phyloP scores from a whole-genome alignment of 1,140 invertebrate genomes.

The Metopolophium dirhodum region DNA sequence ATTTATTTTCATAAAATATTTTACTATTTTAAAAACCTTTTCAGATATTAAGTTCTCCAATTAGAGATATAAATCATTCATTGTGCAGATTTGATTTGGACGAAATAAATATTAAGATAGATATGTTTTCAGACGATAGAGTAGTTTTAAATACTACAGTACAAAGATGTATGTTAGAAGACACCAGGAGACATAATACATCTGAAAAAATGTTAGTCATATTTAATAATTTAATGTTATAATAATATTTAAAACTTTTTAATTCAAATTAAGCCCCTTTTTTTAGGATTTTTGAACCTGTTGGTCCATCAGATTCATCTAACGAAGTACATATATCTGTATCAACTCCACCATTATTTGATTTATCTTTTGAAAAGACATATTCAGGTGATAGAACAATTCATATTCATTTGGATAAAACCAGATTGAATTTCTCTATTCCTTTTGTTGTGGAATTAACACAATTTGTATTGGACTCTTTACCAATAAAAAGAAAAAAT shows the following conservation, averaged over 20 bases:
- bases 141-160: conserved; percentile 76
- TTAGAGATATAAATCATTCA: conserved; percentile 75
- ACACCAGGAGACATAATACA: conserved; percentile 63
- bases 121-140: conserved; percentile 75
- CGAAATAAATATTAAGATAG: conserved; percentile 71
- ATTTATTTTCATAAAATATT: conserved; percentile 1
- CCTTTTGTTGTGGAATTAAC: conserved; percentile 74
- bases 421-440: conserved; percentile 75
- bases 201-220: conserved; percentile 41
- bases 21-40: conserved; percentile 46
- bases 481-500: conserved; percentile 67
- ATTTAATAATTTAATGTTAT: background rate
- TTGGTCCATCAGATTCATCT: conserved; percentile 58
- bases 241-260: background rate
- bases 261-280: background rate
- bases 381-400: conserved; percentile 70
- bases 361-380: conserved; percentile 71
- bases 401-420: conserved; percentile 75
- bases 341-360: conserved; percentile 72
- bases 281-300: conserved; percentile 43
- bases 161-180: conserved; percentile 74
- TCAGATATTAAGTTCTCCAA: conserved; percentile 74
- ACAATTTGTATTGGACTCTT: conserved; percentile 72
- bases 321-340: conserved; percentile 67
- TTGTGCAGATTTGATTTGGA: conserved; percentile 75